phyloP scores from a whole-genome alignment of 2,113 vertebrate genomes.

The Prionailurus bengalensis region DNA sequence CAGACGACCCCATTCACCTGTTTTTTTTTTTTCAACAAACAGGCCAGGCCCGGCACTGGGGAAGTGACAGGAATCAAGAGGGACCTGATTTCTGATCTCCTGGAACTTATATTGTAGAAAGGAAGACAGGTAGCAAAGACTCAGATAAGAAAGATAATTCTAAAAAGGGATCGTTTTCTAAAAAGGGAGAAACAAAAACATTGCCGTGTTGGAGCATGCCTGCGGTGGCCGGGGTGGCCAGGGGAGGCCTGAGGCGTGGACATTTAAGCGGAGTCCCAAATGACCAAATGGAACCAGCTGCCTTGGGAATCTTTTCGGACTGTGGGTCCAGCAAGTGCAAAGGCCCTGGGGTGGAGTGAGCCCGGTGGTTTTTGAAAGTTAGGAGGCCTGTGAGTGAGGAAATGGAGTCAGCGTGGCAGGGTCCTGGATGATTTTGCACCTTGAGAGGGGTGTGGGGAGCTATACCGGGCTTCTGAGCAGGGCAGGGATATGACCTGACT shows the following conservation, averaged over 20 bases:
- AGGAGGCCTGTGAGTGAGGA: neutral
- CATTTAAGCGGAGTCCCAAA: neutral
- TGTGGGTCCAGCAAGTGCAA: neutral
- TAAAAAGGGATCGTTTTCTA: neutral
- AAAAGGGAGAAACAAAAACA: neutral
- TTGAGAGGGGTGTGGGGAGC: neutral
- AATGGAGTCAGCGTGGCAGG: fast-evolving
- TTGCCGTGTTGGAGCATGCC: too few species aligned
- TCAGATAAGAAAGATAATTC: neutral
- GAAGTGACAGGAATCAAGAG: neutral
- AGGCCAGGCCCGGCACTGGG: neutral
- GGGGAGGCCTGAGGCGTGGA: neutral
- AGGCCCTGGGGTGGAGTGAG: neutral
- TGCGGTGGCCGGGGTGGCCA: fast-evolving
- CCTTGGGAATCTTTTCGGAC: neutral
- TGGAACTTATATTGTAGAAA: neutral
- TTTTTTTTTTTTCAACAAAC: neutral
- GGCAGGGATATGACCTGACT: neutral
- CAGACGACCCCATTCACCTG: neutral
- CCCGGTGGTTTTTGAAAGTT: neutral
- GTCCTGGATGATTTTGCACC: neutral
- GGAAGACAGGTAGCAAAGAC: neutral
- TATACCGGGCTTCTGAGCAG: neutral
- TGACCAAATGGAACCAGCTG: neutral
- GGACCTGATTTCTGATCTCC: neutral